A percentile compares a stretch with the other conserved stretches of the same genome.
These are phyloP conservation scores for Tetragonula clypearis DNA, from an alignment of 1,140 invertebrate species.

Conservation along the genomic window DNA sequence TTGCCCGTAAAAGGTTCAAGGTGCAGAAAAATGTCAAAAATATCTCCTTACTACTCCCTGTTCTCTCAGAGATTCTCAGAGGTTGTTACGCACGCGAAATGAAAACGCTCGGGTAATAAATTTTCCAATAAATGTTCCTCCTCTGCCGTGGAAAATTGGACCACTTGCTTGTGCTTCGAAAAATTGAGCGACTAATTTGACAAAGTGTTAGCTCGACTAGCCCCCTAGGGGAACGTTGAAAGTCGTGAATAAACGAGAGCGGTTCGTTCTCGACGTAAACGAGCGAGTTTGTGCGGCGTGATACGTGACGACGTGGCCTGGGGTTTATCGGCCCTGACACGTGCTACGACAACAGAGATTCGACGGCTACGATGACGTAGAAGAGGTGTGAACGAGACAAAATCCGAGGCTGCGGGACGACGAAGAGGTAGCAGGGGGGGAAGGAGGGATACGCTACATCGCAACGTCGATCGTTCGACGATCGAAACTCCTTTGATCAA, in stretches of 20 bases:
- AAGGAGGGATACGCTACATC: background rate
- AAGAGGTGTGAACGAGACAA: slow-evolving; percentile 40
- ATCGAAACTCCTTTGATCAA: slow-evolving; percentile 73
- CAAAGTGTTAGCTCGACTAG: background rate
- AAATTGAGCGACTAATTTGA: background rate
- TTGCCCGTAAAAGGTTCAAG: too few relatives aligned
- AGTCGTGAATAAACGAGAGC: slow-evolving; percentile 34
- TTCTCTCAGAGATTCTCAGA: too few relatives aligned
- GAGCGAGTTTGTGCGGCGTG: background rate
- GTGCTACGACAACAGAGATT: slow-evolving; percentile 23
- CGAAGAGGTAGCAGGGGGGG: too few relatives aligned
- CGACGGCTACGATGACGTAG: slow-evolving; percentile 25
- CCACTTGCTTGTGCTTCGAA: background rate
- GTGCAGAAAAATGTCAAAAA: too few relatives aligned
- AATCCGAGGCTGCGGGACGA: slow-evolving; percentile 23
- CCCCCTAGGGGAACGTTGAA: background rate
- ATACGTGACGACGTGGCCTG: slow-evolving; percentile 13
- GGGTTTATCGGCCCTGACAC: slow-evolving; percentile 52
- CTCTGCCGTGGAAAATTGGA: too few relatives aligned
- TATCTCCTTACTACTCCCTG: too few relatives aligned
- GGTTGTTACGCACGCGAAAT: too few relatives aligned
- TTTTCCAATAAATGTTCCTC: too few relatives aligned
- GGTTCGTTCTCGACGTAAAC: background rate
- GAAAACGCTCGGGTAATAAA: too few relatives aligned
- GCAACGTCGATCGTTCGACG: slow-evolving; percentile 35